Percentiles rank a stretch among this genome's conserved stretches.
phyloP scores from a whole-genome alignment of 2,888 invertebrate species.

The Drosophila fulvimacula region DNA sequence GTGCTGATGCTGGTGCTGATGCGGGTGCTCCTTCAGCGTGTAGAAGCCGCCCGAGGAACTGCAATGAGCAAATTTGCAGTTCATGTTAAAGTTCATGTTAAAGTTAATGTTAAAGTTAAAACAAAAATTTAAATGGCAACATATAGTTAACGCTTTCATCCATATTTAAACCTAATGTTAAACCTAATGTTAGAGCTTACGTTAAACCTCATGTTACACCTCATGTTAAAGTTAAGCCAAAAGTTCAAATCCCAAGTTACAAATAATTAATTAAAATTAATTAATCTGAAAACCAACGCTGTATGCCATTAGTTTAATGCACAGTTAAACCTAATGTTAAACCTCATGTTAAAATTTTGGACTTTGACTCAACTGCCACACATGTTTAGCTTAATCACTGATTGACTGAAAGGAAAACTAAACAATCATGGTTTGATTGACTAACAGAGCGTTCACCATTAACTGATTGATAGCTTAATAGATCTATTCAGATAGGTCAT shows the following conservation, averaged over 20 bases:
- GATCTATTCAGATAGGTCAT: neutral
- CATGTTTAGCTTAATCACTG: neutral
- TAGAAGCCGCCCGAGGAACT: constrained; percentile 83
- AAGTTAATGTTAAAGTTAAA: neutral
- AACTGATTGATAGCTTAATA: too few species aligned
- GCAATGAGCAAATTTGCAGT: neutral
- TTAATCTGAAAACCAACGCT: too few species aligned
- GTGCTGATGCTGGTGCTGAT: constrained; percentile 68
- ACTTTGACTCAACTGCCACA: too few species aligned
- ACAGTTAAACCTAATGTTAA: neutral
- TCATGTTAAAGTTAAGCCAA: too few species aligned
- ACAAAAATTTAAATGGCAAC: neutral
- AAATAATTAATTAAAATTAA: too few species aligned
- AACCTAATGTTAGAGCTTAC: too few species aligned
- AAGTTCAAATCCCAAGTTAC: too few species aligned
- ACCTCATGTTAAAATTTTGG: neutral
- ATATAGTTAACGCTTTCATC: too few species aligned
- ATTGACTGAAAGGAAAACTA: neutral
- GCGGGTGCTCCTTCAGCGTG: constrained; percentile 79
- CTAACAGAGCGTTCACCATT: neutral
- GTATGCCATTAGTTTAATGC: too few species aligned
- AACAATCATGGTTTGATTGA: neutral
- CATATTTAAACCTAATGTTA: too few species aligned
- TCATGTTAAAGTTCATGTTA: neutral
- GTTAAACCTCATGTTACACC: too few species aligned